Conservation (phyloP, 2,888 invertebrate genomes). For the Agrochola macilenta region DNA sequence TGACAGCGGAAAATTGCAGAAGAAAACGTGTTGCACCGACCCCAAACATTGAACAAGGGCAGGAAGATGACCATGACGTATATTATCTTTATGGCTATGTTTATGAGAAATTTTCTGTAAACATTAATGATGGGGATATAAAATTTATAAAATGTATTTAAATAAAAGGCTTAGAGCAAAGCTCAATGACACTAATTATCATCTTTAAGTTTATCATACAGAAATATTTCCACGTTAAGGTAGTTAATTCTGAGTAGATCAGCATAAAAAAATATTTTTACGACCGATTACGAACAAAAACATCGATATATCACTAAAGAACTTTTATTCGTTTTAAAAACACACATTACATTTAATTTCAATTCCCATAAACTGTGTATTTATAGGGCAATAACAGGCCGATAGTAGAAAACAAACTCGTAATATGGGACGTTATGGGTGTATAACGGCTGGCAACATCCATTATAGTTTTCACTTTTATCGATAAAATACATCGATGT, state of each 20-base stretch:
- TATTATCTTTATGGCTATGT: neutral
- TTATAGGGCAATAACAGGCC: slow-evolving; percentile 67
- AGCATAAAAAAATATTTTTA: slow-evolving; percentile 57
- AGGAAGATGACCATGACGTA: too few relatives aligned
- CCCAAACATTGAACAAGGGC: too few relatives aligned
- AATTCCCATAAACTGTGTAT: slow-evolving; percentile 61
- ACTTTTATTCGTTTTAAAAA: slow-evolving; percentile 52
- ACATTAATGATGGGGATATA: slow-evolving; percentile 7
- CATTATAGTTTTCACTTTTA: slow-evolving; percentile 81
- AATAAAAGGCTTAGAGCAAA: slow-evolving; percentile 11
- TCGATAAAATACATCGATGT: slow-evolving; percentile 83
- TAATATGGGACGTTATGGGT: slow-evolving; percentile 60
- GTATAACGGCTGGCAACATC: slow-evolving; percentile 65
- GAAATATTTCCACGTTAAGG: slow-evolving; percentile 17
- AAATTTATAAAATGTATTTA: slow-evolving; percentile 6
- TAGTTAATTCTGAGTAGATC: slow-evolving; percentile 33
- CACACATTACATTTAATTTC: slow-evolving; percentile 51
- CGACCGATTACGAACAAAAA: slow-evolving; percentile 39
- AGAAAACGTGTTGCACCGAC: too few relatives aligned
- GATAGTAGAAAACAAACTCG: slow-evolving; percentile 58
- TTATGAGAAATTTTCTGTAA: slow-evolving; percentile 19
- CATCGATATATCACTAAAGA: slow-evolving; percentile 37
- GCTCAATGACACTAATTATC: slow-evolving; percentile 15
- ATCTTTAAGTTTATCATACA: slow-evolving; percentile 9
- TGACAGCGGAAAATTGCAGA: too few relatives aligned